These are phyloP conservation scores for Halcyon senegalensis DNA, from an alignment of 2,113 vertebrate genomes.

Conservation along the genomic window DNA sequence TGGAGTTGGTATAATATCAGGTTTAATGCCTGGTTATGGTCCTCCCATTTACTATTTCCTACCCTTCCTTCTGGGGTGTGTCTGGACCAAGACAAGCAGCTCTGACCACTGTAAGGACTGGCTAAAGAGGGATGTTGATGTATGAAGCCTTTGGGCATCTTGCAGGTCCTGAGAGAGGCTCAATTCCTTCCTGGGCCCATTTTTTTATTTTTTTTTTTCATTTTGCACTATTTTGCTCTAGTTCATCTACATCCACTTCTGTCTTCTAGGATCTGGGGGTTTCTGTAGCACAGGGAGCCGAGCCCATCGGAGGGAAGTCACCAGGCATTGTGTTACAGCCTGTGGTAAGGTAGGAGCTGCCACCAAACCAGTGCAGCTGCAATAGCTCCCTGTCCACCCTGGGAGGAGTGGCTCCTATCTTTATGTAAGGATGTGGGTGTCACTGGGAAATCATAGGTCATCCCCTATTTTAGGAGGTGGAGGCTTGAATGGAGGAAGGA, in stretches of 20 bases:
- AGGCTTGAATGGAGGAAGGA: slow-evolving; percentile 39
- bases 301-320: background rate
- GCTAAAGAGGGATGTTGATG: background rate
- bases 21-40: background rate
- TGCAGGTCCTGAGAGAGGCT: background rate
- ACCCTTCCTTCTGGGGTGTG: background rate
- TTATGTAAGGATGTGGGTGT: slow-evolving; percentile 4
- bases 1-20: background rate
- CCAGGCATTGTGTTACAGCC: background rate
- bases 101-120: background rate
- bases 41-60: background rate
- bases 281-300: background rate
- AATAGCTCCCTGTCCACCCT: background rate
- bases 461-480: slow-evolving; percentile 28
- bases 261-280: background rate
- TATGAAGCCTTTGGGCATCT: background rate
- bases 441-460: slow-evolving; percentile 8
- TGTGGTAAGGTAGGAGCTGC: background rate
- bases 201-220: background rate
- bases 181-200: background rate
- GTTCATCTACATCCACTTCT: background rate
- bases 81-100: background rate
- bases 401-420: background rate
- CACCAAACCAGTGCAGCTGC: background rate
- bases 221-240: background rate